These are phyloP conservation scores for Porites lobata DNA, from an alignment of 92 coral and sea anemone genomes.

Conservation along the genomic window DNA sequence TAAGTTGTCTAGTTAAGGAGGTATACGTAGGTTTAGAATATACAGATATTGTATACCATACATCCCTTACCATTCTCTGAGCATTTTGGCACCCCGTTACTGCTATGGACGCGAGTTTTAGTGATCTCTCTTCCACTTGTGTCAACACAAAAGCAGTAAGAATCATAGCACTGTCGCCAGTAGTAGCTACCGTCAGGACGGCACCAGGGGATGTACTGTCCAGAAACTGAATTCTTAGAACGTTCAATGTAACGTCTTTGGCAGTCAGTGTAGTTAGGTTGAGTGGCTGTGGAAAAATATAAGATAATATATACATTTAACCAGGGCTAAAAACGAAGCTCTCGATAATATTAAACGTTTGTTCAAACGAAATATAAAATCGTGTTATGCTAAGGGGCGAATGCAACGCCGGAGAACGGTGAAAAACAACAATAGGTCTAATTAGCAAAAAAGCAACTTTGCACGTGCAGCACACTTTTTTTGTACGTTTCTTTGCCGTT, in stretches of 20 bases:
- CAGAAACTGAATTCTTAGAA: conserved; percentile 73
- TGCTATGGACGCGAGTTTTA: conserved; percentile 64
- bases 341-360: no score
- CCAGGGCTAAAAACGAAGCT: no score
- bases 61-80: conserved; percentile 60
- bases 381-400: no score
- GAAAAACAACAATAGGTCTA: no score
- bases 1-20: neutral
- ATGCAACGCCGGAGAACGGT: no score
- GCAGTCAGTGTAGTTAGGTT: conserved; percentile 54
- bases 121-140: conserved; percentile 57
- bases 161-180: conserved; percentile 81
- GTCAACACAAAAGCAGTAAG: conserved; percentile 85
- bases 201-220: conserved; percentile 85
- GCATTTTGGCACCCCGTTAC: conserved; percentile 76
- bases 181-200: conserved; percentile 75
- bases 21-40: no score
- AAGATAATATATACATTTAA: no score
- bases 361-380: no score
- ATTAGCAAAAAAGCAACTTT: no score
- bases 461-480: no score
- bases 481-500: no score
- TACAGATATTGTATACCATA: neutral
- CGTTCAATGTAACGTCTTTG: conserved; percentile 54
- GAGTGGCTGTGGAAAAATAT: conserved; percentile 12